Base-by-base conservation (phyloP, 2,888 invertebrate genomes). In the Poecilobothrus nobilitatus region DNA sequence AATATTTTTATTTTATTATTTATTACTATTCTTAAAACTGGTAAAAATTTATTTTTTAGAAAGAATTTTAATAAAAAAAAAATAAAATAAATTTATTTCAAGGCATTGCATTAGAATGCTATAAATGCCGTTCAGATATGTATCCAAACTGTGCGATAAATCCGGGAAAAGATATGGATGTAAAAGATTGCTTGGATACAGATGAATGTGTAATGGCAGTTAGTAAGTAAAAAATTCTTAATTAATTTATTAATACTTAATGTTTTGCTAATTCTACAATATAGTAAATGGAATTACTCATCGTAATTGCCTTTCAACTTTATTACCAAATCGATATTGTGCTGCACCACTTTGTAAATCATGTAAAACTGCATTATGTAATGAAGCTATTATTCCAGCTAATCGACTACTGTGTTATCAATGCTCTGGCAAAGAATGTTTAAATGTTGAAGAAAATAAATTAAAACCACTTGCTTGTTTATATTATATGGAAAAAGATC, bases 121-220 rank as follows among this genome's bases (percentile, higher is more conserved):
- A 79, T 68, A 70, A 74, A 65, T 79, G 79, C 67, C 74, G 76
- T 44, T 79, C 79, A 18, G 74, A 75, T 12, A 72, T 75, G 67
- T 74, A 77, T 66, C 53, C 72, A 0, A 77, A 77, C 61, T 78
- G 79, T 66, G 78, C 77, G 15, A 79, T 77, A 12, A 75, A 75
- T 4, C 79, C 78, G 0, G 78, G 78, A 5, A 77, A 77, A 63
- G 77, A 79, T 64, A 71, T 79, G 68, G 74, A 75, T 18, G 78
- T 79, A 64, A 74, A 76, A 67, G 78, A 79, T 71, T 79, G 79
- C 66, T 5, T 63, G 0, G 66, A 64, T 2, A 63, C 37, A 0
- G 77, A 78, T 70, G 73, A 75, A 63, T 79, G 79, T 41, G 75
- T 79, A 4, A 76, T 74, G 10, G 74, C 76, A 0, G 75, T 79